Conservation (phyloP, 2,797 vertebrate species). For the Takifugu rubripes region DNA sequence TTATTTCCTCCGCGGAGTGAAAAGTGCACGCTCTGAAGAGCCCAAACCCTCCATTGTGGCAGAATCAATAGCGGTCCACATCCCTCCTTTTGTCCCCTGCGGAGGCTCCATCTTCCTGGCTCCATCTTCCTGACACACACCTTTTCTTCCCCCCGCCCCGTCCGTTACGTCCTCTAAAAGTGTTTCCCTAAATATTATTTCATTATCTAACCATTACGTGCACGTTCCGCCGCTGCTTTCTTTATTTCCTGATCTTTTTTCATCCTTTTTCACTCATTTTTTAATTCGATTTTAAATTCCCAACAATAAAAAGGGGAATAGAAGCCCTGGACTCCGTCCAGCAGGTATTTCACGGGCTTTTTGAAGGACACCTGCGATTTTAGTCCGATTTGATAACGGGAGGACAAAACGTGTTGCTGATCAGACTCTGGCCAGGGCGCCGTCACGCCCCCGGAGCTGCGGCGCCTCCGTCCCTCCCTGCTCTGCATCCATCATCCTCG, state of each 20-base stretch:
- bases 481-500: conserved; percentile 18
- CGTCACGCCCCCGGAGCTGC: background rate
- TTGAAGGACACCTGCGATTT: no score
- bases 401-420: no score
- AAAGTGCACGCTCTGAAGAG: conserved; percentile 40
- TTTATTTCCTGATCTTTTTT: no score
- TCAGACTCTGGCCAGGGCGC: conserved; percentile 5
- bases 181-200: background rate
- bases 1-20: conserved; percentile 39
- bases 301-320: background rate
- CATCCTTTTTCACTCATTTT: no score
- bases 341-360: no score
- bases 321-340: no score
- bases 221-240: no score
- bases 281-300: no score
- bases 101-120: conserved; percentile 3
- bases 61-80: conserved; percentile 41
- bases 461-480: no score
- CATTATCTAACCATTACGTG: no score
- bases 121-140: background rate
- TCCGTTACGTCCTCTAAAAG: background rate
- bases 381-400: no score
- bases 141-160: conserved; percentile 1
- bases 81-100: conserved; percentile 18
- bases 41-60: conserved; percentile 41